Evolutionary conservation across 2,113 vertebrate genomes (phyloP), one percentile per base, ranked within the genome.

Genomic region (Strigops habroptila): DNA sequence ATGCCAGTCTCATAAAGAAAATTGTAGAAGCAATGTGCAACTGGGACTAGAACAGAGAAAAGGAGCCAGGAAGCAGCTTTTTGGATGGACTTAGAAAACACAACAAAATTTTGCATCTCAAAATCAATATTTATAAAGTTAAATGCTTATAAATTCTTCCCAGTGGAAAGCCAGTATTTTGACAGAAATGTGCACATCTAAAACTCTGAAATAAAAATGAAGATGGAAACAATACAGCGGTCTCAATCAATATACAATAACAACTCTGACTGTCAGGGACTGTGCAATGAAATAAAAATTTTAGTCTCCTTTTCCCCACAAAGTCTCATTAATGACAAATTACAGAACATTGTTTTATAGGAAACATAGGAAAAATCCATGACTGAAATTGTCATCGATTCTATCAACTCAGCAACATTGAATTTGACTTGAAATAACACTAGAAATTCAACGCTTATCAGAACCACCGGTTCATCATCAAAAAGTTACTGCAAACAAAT

Each of bases 391-490:
- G 69, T 37, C 80, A 84, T 81, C 0, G 13, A 79, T 63, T 73
- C 19, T 64, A 77, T 30, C 41, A 78, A 37, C 3, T 63, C 78
- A 78, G 30, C 41, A 78, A 96, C 8, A 44, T 4, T 31, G 18
- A 46, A 64, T 48, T 77, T 3, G 4, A 69, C 31, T 62, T 93
- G 62, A 88, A 75, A 60, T 57, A 90, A 82, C 23, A 60, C 15
- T 53, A 86, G 64, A 84, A 84, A 95, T 76, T 62, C 48, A 86
- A 88, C 57, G 65, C 33, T 73, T 75, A 62, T 79, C 88, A 84
- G 83, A 93, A 91, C 84, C 81, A 85, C 25, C 49, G 64, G 90
- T 82, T 92, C 88, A 65, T 92, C 86, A 91, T 87, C 70, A 70
- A 73, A 78, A 94, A 69, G 31, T 27, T 81, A 73, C 62, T 69